Evolutionary conservation across 2,888 invertebrate genomes (phyloP).

Genomic region (Crematogaster levior): DNA sequence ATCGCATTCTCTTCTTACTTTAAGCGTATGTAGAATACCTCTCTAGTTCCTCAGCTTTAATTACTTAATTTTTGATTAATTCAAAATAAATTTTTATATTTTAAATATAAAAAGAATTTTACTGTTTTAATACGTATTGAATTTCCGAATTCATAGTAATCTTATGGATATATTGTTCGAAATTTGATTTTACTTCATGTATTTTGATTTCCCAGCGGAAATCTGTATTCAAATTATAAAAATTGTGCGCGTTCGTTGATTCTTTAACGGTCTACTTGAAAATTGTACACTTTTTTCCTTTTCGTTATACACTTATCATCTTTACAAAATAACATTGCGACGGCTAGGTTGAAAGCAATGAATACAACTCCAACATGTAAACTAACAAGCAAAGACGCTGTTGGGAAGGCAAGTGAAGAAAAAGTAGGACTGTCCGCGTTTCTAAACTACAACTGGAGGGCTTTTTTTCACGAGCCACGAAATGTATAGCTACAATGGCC

Average conservation of each 20-base stretch:
- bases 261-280: background rate
- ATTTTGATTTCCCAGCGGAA: conserved; percentile 16
- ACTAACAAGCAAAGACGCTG: conserved; percentile 26
- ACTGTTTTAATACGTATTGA: too few species aligned
- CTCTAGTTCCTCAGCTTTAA: too few species aligned
- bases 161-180: background rate
- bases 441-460: conserved; percentile 59
- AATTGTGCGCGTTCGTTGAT: background rate
- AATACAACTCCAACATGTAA: background rate
- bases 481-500: conserved; percentile 48
- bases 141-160: background rate
- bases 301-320: background rate
- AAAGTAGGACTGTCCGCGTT: conserved; percentile 49
- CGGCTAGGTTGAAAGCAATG: conserved; percentile 17
- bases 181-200: conserved; percentile 24
- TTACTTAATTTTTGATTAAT: background rate
- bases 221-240: conserved; percentile 8
- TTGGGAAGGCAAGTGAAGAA: conserved; percentile 45
- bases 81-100: background rate
- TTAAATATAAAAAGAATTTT: background rate
- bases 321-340: background rate
- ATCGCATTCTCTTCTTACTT: background rate
- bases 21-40: background rate
- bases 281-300: background rate
- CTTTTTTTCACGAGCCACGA: conserved; percentile 48